Percentiles rank a stretch among this genome's conserved stretches.
phyloP scores from a whole-genome alignment of 2,888 invertebrate genomes.

The Ennomos erosarius region DNA sequence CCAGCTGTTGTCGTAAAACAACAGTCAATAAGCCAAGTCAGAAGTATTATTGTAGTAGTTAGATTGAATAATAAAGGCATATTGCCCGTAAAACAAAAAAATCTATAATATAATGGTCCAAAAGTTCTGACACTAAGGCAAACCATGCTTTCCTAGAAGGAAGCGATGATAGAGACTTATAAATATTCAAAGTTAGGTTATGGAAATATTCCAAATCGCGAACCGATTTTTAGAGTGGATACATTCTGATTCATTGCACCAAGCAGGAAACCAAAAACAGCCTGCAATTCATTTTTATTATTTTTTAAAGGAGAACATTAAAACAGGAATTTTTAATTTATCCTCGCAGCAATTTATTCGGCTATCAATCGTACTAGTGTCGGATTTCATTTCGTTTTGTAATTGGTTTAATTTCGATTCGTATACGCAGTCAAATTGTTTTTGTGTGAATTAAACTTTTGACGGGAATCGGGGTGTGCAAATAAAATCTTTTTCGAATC shows the following conservation, averaged over 20 bases:
- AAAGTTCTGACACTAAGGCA: no score
- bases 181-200: no score
- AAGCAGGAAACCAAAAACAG: neutral
- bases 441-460: conserved; percentile 36
- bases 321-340: conserved; percentile 35
- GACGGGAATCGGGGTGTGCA: conserved; percentile 29
- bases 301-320: conserved; percentile 19
- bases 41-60: no score
- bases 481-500: conserved; percentile 12
- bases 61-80: no score
- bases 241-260: neutral
- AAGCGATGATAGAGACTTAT: no score
- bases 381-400: conserved; percentile 36
- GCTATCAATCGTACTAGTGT: conserved; percentile 39
- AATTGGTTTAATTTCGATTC: conserved; percentile 43
- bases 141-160: no score
- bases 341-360: conserved; percentile 35
- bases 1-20: no score
- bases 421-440: conserved; percentile 41
- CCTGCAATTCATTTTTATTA: conserved; percentile 7
- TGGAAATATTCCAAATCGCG: no score
- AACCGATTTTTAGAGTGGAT: neutral
- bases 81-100: no score
- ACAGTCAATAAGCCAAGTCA: no score
- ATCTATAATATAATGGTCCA: no score